Conservation (phyloP, 2,797 vertebrate genomes). For the Loriculus beryllinus region DNA sequence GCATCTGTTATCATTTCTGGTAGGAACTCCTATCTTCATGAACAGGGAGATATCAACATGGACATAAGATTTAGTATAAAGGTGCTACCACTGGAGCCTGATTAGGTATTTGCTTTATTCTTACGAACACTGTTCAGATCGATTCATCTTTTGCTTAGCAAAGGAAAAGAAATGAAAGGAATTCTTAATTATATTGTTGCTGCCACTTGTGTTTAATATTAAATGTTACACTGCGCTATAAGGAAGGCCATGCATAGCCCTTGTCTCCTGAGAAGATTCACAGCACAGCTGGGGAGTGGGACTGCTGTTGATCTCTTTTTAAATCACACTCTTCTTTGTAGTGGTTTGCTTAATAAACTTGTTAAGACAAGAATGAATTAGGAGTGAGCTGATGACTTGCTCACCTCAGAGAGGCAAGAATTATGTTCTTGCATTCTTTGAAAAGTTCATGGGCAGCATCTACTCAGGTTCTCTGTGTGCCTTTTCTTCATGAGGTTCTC, state of each 20-base stretch:
- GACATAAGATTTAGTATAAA: neutral
- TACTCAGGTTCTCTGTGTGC: neutral
- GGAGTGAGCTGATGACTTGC: constrained; percentile 8
- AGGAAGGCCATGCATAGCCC: neutral
- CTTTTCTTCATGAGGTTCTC: constrained; percentile 39
- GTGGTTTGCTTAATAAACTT: neutral
- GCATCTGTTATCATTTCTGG: neutral
- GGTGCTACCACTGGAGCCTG: neutral
- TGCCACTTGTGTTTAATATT: neutral
- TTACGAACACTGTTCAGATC: neutral
- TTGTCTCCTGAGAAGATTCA: neutral
- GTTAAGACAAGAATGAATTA: constrained; percentile 23
- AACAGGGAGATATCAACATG: neutral
- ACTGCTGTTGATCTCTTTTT: neutral
- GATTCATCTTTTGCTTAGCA: neutral
- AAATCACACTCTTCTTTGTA: neutral
- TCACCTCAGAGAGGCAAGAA: constrained; percentile 28
- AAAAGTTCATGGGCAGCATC: constrained; percentile 13
- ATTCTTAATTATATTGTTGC: neutral
- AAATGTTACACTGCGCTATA: neutral
- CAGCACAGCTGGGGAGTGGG: neutral
- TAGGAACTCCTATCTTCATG: neutral
- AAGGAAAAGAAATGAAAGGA: neutral
- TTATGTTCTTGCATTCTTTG: constrained; percentile 47
- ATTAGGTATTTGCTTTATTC: neutral